Percentiles rank a stretch among this genome's conserved stretches.
These are phyloP conservation scores for Schrankia costaestrigalis DNA, from an alignment of 2,888 invertebrate species.

Conservation along the genomic window DNA sequence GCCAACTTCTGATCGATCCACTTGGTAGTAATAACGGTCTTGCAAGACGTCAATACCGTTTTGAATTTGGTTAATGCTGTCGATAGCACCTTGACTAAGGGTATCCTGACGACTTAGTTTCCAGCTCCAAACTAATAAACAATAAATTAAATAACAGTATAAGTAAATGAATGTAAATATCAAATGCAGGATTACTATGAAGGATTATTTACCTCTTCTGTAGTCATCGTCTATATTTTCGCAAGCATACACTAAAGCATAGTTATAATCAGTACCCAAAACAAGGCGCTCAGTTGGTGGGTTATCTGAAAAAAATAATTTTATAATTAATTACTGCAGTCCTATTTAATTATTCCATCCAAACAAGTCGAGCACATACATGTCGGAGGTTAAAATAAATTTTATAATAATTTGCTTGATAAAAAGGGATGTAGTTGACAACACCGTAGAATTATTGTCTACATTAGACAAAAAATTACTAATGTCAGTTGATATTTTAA, in stretches of 20 bases:
- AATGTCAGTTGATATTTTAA: background rate
- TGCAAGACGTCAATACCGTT: conserved; percentile 35
- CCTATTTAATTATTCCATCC: too few species aligned
- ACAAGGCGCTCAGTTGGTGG: conserved; percentile 32
- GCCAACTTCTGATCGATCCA: conserved; percentile 33
- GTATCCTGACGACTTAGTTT: conserved; percentile 45
- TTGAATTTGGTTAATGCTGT: conserved; percentile 36
- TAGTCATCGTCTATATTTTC: conserved; percentile 44
- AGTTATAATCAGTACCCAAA: conserved; percentile 80
- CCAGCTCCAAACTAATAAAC: conserved; percentile 50
- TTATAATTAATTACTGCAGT: background rate
- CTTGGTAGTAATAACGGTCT: conserved; percentile 37
- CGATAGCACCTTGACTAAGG: conserved; percentile 26
- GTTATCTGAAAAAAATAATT: conserved; percentile 18
- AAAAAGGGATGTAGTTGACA: too few species aligned
- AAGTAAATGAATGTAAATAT: background rate
- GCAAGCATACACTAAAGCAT: conserved; percentile 82
- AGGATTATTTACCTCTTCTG: conserved; percentile 27
- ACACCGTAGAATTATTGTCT: too few species aligned
- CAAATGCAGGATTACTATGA: conserved; percentile 3
- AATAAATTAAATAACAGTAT: background rate
- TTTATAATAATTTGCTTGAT: too few species aligned
- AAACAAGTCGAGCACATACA: too few species aligned
- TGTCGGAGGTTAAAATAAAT: too few species aligned
- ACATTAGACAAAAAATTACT: too few species aligned